phyloP scores from a whole-genome alignment of 2,113 vertebrate species.

The Crocuta crocuta region DNA sequence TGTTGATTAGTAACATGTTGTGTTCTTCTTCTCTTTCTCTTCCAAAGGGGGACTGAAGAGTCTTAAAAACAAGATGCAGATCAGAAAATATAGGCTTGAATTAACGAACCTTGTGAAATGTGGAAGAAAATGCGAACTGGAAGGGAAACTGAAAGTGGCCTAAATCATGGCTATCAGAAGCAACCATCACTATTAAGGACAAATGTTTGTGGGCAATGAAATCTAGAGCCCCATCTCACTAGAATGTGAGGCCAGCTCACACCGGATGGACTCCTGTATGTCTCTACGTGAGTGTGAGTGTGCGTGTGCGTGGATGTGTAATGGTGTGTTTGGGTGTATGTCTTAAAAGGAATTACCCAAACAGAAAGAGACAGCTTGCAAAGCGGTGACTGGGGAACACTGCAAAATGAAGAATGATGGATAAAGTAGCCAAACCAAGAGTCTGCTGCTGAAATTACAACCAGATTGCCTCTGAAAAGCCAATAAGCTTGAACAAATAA shows the following conservation, averaged over 20 bases:
- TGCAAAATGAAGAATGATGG: conserved; percentile 47
- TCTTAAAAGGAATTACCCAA: conserved; percentile 18
- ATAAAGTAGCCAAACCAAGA: conserved; percentile 36
- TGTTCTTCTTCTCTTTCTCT: conserved; percentile 31
- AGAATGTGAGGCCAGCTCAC: background rate
- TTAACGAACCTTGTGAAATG: background rate
- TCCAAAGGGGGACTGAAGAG: background rate
- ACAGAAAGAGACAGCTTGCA: conserved; percentile 63
- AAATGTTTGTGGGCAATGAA: background rate
- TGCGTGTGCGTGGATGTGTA: background rate
- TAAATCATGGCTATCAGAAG: background rate
- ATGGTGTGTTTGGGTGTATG: background rate
- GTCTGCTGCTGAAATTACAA: conserved; percentile 67
- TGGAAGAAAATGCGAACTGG: background rate
- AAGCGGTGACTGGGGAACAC: conserved; percentile 7
- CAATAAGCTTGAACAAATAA: conserved; percentile 52
- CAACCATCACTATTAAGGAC: background rate
- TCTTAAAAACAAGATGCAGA: conserved; percentile 35
- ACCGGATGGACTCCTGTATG: too few species aligned
- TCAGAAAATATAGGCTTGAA: conserved; percentile 22
- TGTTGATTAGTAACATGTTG: background rate
- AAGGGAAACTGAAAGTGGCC: background rate
- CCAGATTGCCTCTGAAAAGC: conserved; percentile 69
- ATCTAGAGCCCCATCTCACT: background rate
- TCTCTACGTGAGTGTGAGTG: fast-evolving